Base-by-base conservation (phyloP, 2,888 invertebrate species). In the Proisotoma minuta region DNA sequence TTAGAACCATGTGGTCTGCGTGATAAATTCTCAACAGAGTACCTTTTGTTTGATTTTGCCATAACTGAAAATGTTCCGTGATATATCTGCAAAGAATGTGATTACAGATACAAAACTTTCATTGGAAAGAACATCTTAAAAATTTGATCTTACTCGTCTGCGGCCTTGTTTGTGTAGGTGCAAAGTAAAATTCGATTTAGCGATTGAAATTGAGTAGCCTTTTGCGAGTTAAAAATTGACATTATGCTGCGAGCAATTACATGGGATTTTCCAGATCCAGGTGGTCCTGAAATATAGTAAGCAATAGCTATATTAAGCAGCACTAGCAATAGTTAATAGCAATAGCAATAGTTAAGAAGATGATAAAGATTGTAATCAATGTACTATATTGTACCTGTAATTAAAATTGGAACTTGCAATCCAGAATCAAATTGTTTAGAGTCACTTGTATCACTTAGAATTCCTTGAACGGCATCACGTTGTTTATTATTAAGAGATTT, bases 241-340 rank as follows among this genome's bases (percentile, higher is more conserved):
- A 26, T 57, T 77, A 29, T 87, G 1, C 87, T 86, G 72, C 82
- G 80, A 0, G 89, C 90, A 70, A 91, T 78, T 0, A 91, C 89
- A 75, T 87, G 89, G 0, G 91, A 91, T 76, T 91, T 91, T 0
- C 91, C 91, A 0, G 90, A 91, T n/a, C 90, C 91, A 77, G 87
- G 91, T 0, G 91, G 90, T 2, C 88, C 79, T 78, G 62, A n/a
- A n/a, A n/a, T n/a, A n/a, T n/a, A n/a, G n/a, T n/a, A n/a, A n/a
- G n/a, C n/a, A n/a, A n/a, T n/a, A n/a, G n/a, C n/a, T n/a, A n/a
- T n/a, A n/a, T n/a, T n/a, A n/a, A n/a, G n/a, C n/a, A n/a, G n/a
- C n/a, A n/a, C n/a, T n/a, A n/a, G n/a, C n/a, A n/a, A n/a, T n/a
- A n/a, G n/a, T n/a, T n/a, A n/a, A n/a, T n/a, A n/a, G n/a, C n/a